Conservation (phyloP, 1,140 invertebrate species). For the Tetranychus urticae region DNA sequence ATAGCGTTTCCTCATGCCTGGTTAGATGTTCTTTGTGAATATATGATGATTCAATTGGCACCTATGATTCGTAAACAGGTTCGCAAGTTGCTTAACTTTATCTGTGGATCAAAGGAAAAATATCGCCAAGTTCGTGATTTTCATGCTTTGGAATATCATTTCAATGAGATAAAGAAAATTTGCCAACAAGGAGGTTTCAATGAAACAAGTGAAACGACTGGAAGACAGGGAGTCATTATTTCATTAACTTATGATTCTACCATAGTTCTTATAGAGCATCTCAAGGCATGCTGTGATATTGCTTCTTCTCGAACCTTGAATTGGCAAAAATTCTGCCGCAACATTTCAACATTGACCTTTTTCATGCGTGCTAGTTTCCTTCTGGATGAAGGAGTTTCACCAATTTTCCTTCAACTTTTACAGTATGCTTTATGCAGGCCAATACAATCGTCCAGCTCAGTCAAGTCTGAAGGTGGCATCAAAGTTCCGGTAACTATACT, state of each 20-base stretch:
- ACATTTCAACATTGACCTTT: constrained; percentile 40
- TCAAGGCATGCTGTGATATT: constrained; percentile 80
- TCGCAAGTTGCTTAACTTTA: constrained; percentile 65
- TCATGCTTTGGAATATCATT: constrained; percentile 36
- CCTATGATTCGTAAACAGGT: constrained; percentile 37
- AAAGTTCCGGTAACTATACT: constrained; percentile 1
- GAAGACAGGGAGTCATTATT: constrained; percentile 13
- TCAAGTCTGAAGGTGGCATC: not conserved
- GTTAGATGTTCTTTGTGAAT: constrained; percentile 68
- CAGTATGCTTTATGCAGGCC: constrained; percentile 50
- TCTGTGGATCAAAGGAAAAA: constrained; percentile 59
- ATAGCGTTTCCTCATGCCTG: constrained; percentile 30
- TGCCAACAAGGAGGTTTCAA: constrained; percentile 33
- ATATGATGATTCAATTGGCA: constrained; percentile 60
- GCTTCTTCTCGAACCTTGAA: constrained; percentile 68
- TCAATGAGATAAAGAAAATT: constrained; percentile 26
- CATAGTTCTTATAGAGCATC: constrained; percentile 74
- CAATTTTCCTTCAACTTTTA: constrained; percentile 64
- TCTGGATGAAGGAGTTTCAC: constrained; percentile 75
- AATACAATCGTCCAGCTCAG: not conserved
- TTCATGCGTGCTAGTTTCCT: constrained; percentile 50
- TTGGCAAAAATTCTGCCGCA: constrained; percentile 80
- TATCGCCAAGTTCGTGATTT: constrained; percentile 79
- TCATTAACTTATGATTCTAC: constrained; percentile 60
- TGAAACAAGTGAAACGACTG: constrained; percentile 8